Percentiles rank a stretch among this genome's conserved stretches.
Conservation (phyloP, 2,113 vertebrate genomes). For the Oryzias curvinotus region DNA sequence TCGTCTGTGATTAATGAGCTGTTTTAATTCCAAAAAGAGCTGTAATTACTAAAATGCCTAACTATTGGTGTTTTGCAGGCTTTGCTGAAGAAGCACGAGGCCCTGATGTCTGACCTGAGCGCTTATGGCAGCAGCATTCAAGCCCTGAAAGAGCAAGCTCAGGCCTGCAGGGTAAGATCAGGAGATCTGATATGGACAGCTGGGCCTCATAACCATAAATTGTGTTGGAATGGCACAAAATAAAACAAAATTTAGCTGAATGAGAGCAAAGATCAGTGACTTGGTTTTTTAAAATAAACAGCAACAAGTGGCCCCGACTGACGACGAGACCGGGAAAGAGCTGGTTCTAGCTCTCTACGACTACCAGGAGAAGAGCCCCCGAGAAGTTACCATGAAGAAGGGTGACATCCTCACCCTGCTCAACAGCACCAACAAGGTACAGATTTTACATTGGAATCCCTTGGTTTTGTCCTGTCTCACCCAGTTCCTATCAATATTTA, state of each 20-base stretch:
- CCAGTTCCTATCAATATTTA: neutral
- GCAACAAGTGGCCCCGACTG: conserved; percentile 99
- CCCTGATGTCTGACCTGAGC: conserved; percentile 94
- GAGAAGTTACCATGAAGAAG: conserved; percentile 99
- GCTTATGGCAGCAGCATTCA: conserved; percentile 98
- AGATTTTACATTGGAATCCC: neutral
- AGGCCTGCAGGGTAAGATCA: conserved; percentile 87
- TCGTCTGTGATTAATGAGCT: neutral
- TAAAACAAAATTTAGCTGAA: neutral
- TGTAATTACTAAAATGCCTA: too few species aligned
- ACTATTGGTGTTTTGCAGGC: conserved; percentile 76
- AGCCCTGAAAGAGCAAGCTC: conserved; percentile 89
- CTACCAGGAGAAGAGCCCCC: conserved; percentile 98
- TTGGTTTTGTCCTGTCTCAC: neutral
- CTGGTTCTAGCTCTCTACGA: conserved; percentile 95
- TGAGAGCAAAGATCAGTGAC: neutral
- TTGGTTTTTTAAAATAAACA: conserved; percentile 51
- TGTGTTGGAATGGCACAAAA: neutral
- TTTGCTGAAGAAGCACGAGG: conserved; percentile 97
- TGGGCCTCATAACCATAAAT: neutral
- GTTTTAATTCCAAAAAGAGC: too few species aligned
- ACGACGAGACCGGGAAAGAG: conserved; percentile 98
- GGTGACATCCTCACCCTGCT: conserved; percentile 95
- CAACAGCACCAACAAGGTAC: conserved; percentile 98
- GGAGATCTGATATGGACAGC: neutral